These are phyloP conservation scores for Lasioglossum figueresi DNA, from an alignment of 2,888 invertebrate genomes.

Conservation along the genomic window DNA sequence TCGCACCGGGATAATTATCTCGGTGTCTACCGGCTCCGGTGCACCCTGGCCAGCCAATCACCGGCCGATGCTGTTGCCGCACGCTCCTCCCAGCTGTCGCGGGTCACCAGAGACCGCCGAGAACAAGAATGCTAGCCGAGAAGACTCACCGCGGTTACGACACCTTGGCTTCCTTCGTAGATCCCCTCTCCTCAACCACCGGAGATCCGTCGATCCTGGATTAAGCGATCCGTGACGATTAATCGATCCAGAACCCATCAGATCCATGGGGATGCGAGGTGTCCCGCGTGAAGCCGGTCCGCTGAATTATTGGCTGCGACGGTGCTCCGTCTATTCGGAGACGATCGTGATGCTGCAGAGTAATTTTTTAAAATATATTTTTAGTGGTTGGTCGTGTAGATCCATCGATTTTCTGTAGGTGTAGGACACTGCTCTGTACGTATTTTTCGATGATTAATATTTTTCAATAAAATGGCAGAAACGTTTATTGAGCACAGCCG, in stretches of 20 bases:
- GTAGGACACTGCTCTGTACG: not conserved
- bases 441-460: not conserved
- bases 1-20: conserved; percentile 78
- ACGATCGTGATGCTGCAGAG: not conserved
- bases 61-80: conserved; percentile 20
- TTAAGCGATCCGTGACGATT: conserved; percentile 55
- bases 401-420: no score
- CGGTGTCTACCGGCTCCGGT: conserved; percentile 69
- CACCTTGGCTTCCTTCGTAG: conserved; percentile 52
- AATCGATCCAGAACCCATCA: conserved; percentile 33
- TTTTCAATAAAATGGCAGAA: not conserved
- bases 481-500: not conserved
- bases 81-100: conserved; percentile 69
- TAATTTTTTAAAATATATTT: not conserved
- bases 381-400: no score
- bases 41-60: conserved; percentile 65
- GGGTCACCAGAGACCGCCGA: conserved; percentile 52
- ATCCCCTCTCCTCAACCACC: conserved; percentile 31
- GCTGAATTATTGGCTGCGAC: not conserved
- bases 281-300: not conserved
- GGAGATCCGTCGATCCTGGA: conserved; percentile 38
- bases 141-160: conserved; percentile 53
- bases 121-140: conserved; percentile 52
- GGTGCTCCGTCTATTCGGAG: not conserved
- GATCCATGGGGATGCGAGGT: not conserved